Percentiles rank a stretch among this genome's conserved stretches.
Conservation (phyloP, 2,797 vertebrate species). For the Poeciliopsis gracilis region DNA sequence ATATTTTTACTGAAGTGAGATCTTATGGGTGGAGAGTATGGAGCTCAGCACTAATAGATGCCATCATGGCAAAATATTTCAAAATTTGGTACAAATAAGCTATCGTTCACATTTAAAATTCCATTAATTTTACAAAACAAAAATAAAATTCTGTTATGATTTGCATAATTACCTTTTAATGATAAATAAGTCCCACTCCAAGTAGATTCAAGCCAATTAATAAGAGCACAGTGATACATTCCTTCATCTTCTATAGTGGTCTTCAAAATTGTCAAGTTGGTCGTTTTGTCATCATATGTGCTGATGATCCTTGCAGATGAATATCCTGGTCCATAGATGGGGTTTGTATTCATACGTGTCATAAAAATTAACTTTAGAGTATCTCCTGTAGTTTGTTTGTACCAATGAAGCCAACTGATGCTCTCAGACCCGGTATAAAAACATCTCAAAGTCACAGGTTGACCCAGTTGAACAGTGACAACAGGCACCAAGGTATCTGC, state of each 20-base stretch:
- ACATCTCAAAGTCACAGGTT: constrained; percentile 32
- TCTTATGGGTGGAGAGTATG: too few species aligned
- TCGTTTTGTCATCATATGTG: accelerated
- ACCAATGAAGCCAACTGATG: neutral
- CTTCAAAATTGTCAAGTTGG: constrained; percentile 18
- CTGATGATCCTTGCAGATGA: accelerated
- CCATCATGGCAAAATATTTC: neutral
- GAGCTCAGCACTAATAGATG: neutral
- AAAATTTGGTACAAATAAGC: neutral
- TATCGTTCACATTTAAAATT: neutral
- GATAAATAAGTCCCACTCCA: constrained; percentile 19
- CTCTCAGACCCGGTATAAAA: accelerated
- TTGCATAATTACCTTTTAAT: constrained; percentile 24
- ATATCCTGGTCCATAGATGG: neutral
- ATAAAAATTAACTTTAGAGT: neutral
- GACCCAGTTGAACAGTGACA: constrained; percentile 15
- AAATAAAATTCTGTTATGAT: too few species aligned
- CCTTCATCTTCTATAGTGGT: constrained; percentile 29
- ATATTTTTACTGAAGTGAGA: neutral
- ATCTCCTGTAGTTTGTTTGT: constrained; percentile 23
- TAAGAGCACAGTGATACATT: constrained; percentile 29
- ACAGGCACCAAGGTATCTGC: constrained; percentile 22
- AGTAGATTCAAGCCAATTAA: accelerated
- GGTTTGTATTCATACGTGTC: accelerated
- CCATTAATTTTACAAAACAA: neutral